Evolutionary conservation across 2,888 invertebrate genomes (phyloP).

Genomic region (Sarcophaga carnaria): DNA sequence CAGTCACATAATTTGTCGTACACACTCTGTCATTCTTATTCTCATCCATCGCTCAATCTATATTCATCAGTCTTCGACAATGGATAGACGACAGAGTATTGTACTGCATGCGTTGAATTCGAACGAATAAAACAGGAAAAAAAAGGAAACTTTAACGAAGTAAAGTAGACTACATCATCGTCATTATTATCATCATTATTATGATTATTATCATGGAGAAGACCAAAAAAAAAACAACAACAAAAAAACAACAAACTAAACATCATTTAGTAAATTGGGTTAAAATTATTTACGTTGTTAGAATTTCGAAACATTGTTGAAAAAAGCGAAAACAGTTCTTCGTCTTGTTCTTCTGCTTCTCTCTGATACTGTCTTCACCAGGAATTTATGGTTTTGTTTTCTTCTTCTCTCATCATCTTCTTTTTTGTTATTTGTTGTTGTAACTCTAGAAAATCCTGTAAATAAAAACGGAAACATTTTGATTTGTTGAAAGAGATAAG

Average conservation of each 20-base stretch:
- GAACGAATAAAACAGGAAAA: not conserved
- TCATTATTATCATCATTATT: not conserved
- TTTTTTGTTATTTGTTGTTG: not conserved
- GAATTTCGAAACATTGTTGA: constrained; percentile 47
- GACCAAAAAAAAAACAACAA: not conserved
- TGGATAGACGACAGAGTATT: not conserved
- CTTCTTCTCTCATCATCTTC: not conserved
- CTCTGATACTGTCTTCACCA: constrained; percentile 4
- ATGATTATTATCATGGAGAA: not conserved
- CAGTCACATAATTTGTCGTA: not conserved
- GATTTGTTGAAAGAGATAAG: not conserved
- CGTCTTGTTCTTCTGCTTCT: not conserved
- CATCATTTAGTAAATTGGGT: constrained; percentile 52
- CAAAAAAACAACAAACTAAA: constrained; percentile 15
- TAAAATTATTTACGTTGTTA: constrained; percentile 54
- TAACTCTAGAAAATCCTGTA: constrained; percentile 7
- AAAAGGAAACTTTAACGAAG: not conserved
- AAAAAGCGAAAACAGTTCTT: not conserved
- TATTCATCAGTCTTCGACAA: constrained; percentile 18
- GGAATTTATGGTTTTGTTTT: constrained; percentile 15
- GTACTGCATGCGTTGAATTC: not conserved
- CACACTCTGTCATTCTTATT: not conserved
- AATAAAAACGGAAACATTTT: constrained; percentile 35
- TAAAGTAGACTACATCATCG: not conserved
- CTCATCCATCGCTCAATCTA: constrained; percentile 10